Evolutionary conservation across 1,140 invertebrate species (phyloP), one percentile per base, ranked within the genome.

Genomic region (Neotoxoptera formosana): DNA sequence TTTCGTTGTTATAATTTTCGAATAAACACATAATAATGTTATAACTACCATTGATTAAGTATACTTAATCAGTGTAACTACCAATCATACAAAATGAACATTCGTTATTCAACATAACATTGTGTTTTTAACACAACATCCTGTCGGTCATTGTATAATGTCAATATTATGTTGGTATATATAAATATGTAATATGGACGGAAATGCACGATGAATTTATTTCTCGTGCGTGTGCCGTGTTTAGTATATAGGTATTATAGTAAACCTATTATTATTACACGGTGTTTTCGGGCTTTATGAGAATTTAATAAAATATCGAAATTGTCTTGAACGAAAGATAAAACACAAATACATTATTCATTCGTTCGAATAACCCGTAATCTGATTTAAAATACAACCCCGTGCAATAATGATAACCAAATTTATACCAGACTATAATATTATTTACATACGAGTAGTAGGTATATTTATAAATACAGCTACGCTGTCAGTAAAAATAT

Each of bases 291-390:
- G 34, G 20, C 56, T 67, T 47, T 48, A 47, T 34, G 25, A n/a
- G n/a, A 81, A 76, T 56, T 89, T 9, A 21, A 90, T 67, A 45
- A 60, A 51, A 60, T 60, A 90, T 41, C 25, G 23, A 60, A 56
- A 90, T 67, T 34, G 87, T 90, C 53, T 90, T 90, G 89, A 56
- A 53, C 48, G 7, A 56, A n/a, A n/a, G 67, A 91, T 51, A 91
- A 91, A 81, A 81, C 56, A 25, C 25, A 93, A 84, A 93, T 93
- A 56, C 81, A 93, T 93, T 86, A 93, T 93, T 93, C 91, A 93
- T 86, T 41, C 41, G 76, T 84, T 86, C 30, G 17, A 93, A 45
- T 56, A 76, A 51, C 7, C n/a, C 47, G 47, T 76, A 92, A 92
- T 83, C 81, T 56, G 48, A 93, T 84, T 93, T 41, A 53, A 84